Evolutionary conservation across 2,113 vertebrate species (phyloP), one percentile per base, ranked within the genome.

Genomic region (Nerophis ophidion): DNA sequence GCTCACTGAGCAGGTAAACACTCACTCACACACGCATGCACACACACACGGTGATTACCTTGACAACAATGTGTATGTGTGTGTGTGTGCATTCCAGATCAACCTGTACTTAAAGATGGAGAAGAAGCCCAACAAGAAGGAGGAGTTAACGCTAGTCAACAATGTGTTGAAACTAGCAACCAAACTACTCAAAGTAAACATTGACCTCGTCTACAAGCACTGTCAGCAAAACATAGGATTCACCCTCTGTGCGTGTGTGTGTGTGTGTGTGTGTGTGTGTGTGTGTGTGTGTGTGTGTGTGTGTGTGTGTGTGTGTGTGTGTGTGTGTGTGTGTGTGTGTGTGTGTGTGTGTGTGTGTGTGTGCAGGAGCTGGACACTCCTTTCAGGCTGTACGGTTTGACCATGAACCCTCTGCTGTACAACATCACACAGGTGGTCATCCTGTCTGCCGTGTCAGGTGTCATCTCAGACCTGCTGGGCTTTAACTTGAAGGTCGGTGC

Each of bases 21-120:
- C 56, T 26, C 26, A 26, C 26, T 26, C 35, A 47, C 2, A 16
- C 48, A 52, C 0, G 0, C 45, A 2, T 35, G 17, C 47, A 35
- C 12, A 36, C 1, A 5, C 42, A 11, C 3, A 36, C 51, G 8
- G 34, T 16, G 15, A 17, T 12, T 5, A 5, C 17, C 7, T 2
- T 36, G 42, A 36, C 3, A 42, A 11, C 49, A 36, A 16, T 10
- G 49, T 0, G 36, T 8, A 11, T 44, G 10, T 44, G 36, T 3
- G 8, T 13, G 0, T 13, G 0, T 49, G 1, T 54, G 10, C 82
- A 44, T 54, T n/a, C 64, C 81, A 99, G 97, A 99, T 99, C 85
- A 99, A 98, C 81, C 82, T 99, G 81, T 99, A 99, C 85, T 93
- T 99, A 89, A 99, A 98, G 91, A 99, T 99, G 97, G 97, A 99